Conservation (phyloP, 2,113 vertebrate genomes). For the Grammomys dolichurus region DNA sequence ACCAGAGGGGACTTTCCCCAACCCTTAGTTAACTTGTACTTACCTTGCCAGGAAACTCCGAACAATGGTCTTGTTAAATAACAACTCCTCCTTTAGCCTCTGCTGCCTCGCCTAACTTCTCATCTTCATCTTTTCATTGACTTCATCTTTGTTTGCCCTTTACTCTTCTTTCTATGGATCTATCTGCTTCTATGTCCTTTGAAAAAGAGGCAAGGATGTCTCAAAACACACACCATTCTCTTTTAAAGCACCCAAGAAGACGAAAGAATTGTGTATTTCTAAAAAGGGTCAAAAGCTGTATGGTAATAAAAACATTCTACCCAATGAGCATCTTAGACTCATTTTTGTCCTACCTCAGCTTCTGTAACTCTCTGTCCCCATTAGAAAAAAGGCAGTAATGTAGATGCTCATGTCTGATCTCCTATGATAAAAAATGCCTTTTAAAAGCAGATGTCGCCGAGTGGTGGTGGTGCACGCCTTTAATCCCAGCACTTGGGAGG, state of each 20-base stretch:
- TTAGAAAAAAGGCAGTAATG: constrained; percentile 31
- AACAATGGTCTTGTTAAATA: background rate
- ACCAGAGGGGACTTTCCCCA: background rate
- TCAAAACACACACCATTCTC: background rate
- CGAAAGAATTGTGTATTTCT: constrained; percentile 15
- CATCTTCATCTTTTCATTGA: background rate
- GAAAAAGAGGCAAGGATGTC: background rate
- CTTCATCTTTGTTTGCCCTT: constrained; percentile 10
- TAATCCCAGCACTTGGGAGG: too few relatives aligned
- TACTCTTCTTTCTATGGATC: constrained; percentile 3
- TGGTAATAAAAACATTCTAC: constrained; percentile 13
- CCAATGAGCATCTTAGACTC: background rate
- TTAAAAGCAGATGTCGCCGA: constrained; percentile 12
- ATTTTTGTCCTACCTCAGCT: background rate
- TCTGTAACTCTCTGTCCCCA: background rate
- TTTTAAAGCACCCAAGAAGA: constrained; percentile 17
- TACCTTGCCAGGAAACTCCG: constrained; percentile 26
- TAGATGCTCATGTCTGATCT: background rate
- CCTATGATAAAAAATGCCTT: constrained; percentile 52
- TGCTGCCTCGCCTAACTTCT: constrained; percentile 12
- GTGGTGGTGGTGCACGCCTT: too few relatives aligned
- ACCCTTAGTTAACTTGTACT: background rate
- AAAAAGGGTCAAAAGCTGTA: background rate
- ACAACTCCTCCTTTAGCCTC: background rate
- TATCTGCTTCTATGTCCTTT: background rate